These are phyloP conservation scores for Cepaea nemoralis DNA, from an alignment of 1,140 invertebrate genomes.

Conservation along the genomic window DNA sequence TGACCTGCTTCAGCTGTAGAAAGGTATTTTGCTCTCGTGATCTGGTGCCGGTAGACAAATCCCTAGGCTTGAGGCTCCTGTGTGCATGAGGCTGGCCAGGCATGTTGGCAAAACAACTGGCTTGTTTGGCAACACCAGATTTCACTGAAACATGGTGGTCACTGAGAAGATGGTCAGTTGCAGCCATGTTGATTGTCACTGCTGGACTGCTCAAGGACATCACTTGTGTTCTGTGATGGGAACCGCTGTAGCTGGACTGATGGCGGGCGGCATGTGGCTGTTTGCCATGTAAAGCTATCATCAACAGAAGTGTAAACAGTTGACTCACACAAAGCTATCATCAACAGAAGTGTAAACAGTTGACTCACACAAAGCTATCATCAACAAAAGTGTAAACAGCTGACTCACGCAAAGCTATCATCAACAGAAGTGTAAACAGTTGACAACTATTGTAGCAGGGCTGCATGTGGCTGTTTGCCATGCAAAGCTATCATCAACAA, in stretches of 20 bases:
- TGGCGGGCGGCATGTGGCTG: slow-evolving; percentile 1
- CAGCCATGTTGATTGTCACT: neutral
- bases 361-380: too few relatives aligned
- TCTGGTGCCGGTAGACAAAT: neutral
- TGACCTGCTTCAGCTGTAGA: neutral
- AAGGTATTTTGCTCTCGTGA: neutral
- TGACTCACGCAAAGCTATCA: too few relatives aligned
- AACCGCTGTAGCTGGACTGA: neutral
- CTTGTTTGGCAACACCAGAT: neutral
- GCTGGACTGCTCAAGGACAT: neutral
- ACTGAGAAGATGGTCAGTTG: neutral
- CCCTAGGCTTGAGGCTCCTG: neutral
- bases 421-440: too few relatives aligned
- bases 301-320: too few relatives aligned
- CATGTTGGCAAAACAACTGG: neutral
- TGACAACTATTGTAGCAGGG: too few relatives aligned
- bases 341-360: too few relatives aligned
- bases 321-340: too few relatives aligned
- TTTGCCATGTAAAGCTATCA: too few relatives aligned
- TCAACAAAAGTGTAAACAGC: too few relatives aligned
- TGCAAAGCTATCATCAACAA: too few relatives aligned
- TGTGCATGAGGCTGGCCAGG: neutral
- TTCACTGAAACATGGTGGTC: neutral
- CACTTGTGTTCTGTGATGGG: neutral
- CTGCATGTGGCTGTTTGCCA: too few relatives aligned